phyloP scores from a whole-genome alignment of 2,797 vertebrate genomes.

The Sciaenops ocellatus region DNA sequence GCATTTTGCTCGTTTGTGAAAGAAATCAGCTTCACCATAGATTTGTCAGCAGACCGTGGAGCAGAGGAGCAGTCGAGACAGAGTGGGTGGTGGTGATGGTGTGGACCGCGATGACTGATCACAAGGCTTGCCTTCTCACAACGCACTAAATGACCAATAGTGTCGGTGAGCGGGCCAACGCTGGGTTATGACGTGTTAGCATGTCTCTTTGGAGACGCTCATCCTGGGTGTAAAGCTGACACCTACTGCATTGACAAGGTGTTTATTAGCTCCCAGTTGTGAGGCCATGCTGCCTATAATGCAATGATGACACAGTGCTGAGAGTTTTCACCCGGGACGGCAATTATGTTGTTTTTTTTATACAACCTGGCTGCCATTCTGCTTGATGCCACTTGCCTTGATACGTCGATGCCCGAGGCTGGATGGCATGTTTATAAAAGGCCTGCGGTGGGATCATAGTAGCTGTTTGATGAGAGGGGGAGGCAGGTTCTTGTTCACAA shows the following conservation, averaged over 20 bases:
- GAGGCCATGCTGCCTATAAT: constrained; percentile 51
- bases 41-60: constrained; percentile 48
- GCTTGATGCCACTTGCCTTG: constrained; percentile 51
- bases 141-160: constrained; percentile 60
- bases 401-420: constrained; percentile 44
- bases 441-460: constrained; percentile 50
- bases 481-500: constrained; percentile 28
- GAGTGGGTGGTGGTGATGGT: constrained; percentile 61
- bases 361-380: constrained; percentile 38
- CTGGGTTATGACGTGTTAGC: constrained; percentile 55
- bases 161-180: constrained; percentile 50
- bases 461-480: constrained; percentile 47
- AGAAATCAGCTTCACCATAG: constrained; percentile 43
- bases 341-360: constrained; percentile 74
- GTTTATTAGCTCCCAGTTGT: constrained; percentile 82
- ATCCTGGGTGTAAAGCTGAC: constrained; percentile 71
- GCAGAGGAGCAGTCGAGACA: constrained; percentile 57
- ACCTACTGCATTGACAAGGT: constrained; percentile 77
- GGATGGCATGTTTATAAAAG: constrained; percentile 49
- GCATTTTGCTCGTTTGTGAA: constrained; percentile 47
- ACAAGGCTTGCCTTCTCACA: constrained; percentile 47
- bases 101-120: constrained; percentile 60
- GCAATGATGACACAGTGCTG: constrained; percentile 48
- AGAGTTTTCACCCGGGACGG: constrained; percentile 60
- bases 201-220: constrained; percentile 70